Base-by-base conservation (phyloP, 30 jellyfish, hydroid and myxozoan species). In the Chironex yamaguchii region DNA sequence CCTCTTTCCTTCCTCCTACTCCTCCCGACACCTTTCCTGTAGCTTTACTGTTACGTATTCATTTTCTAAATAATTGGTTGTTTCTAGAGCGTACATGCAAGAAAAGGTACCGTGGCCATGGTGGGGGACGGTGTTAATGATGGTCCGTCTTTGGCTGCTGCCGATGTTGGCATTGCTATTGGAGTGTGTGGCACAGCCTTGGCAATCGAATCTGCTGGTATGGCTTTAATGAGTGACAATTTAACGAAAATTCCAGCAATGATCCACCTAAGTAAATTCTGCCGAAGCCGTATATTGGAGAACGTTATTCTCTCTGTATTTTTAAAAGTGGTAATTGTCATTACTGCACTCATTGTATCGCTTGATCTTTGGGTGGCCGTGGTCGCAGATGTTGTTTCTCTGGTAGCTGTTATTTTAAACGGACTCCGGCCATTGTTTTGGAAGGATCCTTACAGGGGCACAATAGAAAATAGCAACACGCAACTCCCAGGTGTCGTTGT, bases 41-140 rank as follows among this genome's bases (percentile, higher is more conserved):
- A 20, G 6, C 49, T 0, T 0, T 14, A 35, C 13, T 14, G n/a
- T n/a, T n/a, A n/a, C n/a, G n/a, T n/a, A n/a, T n/a, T n/a, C n/a
- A n/a, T 50, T 2, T 50, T 6, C 4, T 17, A 6, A 31, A 35
- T 34, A 12, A n/a, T 13, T 22, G 4, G 1, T n/a, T 64, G 22
- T 79, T 25, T 58, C 29, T 34, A 75, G 95, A 32, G 79, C 36
- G 69, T 23, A 30, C 25, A 54, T 25, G 51, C 64, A 0, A 79
- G 58, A 82, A 71, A 49, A 30, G 77, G 84, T 21, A 31, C 81
- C 24, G 90, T 91, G 0, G 98, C 94, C n/a, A 89, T 93, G 97
- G 78, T 88, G 36, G 98, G 98, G 13, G 98, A 93, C 49, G 98
- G 98, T 30, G 93, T 93, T 29, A 93, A 93, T 65, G 98, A 93